Evolutionary conservation across 2,113 vertebrate species (phyloP).

Genomic region (Mesitornis unicolor): DNA sequence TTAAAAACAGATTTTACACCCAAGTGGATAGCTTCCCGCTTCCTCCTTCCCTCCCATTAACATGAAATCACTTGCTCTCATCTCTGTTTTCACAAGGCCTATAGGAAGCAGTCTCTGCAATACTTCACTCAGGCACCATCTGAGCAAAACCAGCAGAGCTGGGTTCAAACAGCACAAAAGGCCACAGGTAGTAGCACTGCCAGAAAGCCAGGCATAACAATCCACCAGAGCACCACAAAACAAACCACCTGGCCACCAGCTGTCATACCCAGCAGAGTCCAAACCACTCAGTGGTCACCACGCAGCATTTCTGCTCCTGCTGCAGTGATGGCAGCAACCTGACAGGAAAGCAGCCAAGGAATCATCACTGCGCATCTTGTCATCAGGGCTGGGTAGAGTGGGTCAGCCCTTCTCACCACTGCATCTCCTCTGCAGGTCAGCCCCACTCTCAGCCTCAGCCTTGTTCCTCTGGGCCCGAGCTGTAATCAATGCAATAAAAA

Average conservation of each 20-base stretch:
- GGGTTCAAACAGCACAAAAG: background rate
- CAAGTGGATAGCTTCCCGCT: background rate
- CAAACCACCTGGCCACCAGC: rapidly evolving
- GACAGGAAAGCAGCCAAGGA: background rate
- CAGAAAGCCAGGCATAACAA: background rate
- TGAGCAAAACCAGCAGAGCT: background rate
- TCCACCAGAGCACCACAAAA: background rate
- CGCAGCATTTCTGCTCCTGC: background rate
- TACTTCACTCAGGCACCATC: background rate
- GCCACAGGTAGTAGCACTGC: background rate
- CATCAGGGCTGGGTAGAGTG: rapidly evolving
- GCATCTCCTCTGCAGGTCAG: background rate
- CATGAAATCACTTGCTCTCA: background rate
- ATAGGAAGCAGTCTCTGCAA: background rate
- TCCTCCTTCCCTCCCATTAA: background rate
- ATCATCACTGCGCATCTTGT: background rate
- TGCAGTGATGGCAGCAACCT: rapidly evolving
- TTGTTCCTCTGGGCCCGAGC: background rate
- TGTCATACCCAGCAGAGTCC: background rate
- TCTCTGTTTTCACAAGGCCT: background rate
- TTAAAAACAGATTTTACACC: background rate
- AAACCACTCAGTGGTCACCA: rapidly evolving
- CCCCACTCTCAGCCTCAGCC: background rate
- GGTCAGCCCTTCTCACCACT: rapidly evolving
- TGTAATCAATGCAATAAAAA: background rate